Base-by-base conservation (phyloP, 1,140 invertebrate species). In the Monochamus saltuarius region DNA sequence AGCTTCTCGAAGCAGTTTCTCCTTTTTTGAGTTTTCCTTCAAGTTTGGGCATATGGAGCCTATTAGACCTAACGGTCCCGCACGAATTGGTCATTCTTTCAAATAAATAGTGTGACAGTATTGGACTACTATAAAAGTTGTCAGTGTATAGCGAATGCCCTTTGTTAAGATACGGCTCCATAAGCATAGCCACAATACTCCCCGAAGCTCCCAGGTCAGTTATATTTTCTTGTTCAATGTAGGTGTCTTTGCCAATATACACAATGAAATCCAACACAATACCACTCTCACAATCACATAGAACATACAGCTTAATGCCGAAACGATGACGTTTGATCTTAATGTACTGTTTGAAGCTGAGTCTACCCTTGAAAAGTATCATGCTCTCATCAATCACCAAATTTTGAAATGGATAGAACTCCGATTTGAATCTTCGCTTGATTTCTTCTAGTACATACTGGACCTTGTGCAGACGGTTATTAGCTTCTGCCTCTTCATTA, bases 261-360 rank as follows among this genome's bases (percentile, higher is more conserved):
- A 77, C 61, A 46, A 75, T 72, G 43, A 73, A 68, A 17, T 72
- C 67, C 14, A 77, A 53, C 16, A 77, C 62, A 61, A 67, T 70
- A 35, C 69, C 69, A n/a, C 70, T 77, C 57, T 72, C 61, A 62
- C 64, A 70, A 53, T 62, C 59, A 62, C 56, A 56, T 7, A 75
- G 58, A 35, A 72, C 66, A 68, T 69, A 75, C 19, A 74, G 65
- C 62, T 77, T 77, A 16, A 76, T 70, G 6, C 75, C 75, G 64
- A 74, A 77, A 3, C 69, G 38, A 13, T 65, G 59, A 19, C 69
- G 59, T 65, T 76, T 77, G 1, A 50, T 69, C 22, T 29, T 29
- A 3, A 29, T 29, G 22, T 29, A 29, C 22, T 29, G 22, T 29
- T 29, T 29, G 22, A 29, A 29, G 22, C 22, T 29, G 22, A 29